These are phyloP conservation scores for Charanyca ferruginea DNA, from an alignment of 2,888 invertebrate species.

Conservation along the genomic window DNA sequence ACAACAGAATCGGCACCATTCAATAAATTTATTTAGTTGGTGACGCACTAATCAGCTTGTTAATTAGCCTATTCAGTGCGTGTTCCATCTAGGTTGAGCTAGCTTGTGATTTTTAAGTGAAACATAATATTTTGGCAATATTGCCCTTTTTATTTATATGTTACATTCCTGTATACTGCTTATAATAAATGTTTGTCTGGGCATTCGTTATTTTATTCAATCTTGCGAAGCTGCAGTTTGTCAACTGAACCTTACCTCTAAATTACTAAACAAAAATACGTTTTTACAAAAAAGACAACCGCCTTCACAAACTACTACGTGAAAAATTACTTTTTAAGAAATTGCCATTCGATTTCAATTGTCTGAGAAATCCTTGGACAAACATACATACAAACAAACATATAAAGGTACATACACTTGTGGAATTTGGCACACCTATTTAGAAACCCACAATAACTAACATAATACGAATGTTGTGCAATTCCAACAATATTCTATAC, in stretches of 20 bases:
- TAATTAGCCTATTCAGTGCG: conserved; percentile 31
- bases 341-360: no score
- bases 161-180: conserved; percentile 69
- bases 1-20: conserved; percentile 6
- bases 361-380: no score
- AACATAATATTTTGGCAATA: conserved; percentile 42
- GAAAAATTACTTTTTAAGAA: no score
- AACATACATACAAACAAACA: no score
- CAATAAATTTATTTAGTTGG: conserved; percentile 15
- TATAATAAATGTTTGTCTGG: conserved; percentile 64
- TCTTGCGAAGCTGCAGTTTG: not conserved
- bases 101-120: conserved; percentile 53
- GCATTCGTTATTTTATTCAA: conserved; percentile 30
- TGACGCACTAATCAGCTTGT: conserved; percentile 35
- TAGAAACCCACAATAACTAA: no score
- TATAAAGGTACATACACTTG: no score
- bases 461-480: no score
- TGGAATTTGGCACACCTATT: no score
- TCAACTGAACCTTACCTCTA: not conserved
- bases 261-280: not conserved
- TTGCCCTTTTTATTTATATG: conserved; percentile 51
- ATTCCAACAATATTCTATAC: no score
- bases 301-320: no score
- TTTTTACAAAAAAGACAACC: no score
- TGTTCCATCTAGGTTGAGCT: conserved; percentile 40